Percentiles rank a stretch among this genome's conserved stretches.
Evolutionary conservation across 2,797 vertebrate species (phyloP).

Genomic region (Lutjanus argentimaculatus): DNA sequence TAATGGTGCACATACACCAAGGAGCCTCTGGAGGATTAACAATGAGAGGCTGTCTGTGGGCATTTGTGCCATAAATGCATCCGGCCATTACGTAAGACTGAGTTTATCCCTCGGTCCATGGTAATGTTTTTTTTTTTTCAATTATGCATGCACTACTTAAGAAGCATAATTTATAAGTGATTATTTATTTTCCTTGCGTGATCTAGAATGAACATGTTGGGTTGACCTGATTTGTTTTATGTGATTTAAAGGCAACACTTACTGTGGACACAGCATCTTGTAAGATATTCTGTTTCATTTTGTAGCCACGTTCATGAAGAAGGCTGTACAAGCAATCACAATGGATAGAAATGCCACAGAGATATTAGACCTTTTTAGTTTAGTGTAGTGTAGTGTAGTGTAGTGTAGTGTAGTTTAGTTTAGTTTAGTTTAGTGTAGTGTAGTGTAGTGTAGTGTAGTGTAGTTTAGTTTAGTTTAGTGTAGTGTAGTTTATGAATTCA

Average conservation of each 20-base stretch:
- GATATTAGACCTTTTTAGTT: neutral
- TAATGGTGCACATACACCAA: slow-evolving; percentile 26
- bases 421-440: no score
- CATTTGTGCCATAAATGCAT: slow-evolving; percentile 48
- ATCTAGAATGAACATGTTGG: slow-evolving; percentile 34
- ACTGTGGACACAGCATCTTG: slow-evolving; percentile 18
- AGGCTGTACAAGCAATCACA: neutral
- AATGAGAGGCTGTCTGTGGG: slow-evolving; percentile 42
- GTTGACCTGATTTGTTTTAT: slow-evolving; percentile 50
- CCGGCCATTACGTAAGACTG: slow-evolving; percentile 17
- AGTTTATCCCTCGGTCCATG: slow-evolving; percentile 50
- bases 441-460: no score
- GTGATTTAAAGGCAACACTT: slow-evolving; percentile 32
- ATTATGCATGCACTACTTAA: slow-evolving; percentile 59
- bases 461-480: no score
- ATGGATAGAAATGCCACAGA: slow-evolving; percentile 17
- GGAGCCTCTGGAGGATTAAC: slow-evolving; percentile 42
- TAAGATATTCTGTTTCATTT: slow-evolving; percentile 21
- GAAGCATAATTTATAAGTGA: slow-evolving; percentile 51
- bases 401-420: no score
- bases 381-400: no score
- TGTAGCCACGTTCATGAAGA: slow-evolving; percentile 4
- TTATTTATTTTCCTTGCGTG: slow-evolving; percentile 56
- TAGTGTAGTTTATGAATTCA: no score
- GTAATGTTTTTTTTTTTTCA: slow-evolving; percentile 47